Base-by-base conservation (phyloP, 2,888 invertebrate genomes). In the Dolichomitus sp. region DNA sequence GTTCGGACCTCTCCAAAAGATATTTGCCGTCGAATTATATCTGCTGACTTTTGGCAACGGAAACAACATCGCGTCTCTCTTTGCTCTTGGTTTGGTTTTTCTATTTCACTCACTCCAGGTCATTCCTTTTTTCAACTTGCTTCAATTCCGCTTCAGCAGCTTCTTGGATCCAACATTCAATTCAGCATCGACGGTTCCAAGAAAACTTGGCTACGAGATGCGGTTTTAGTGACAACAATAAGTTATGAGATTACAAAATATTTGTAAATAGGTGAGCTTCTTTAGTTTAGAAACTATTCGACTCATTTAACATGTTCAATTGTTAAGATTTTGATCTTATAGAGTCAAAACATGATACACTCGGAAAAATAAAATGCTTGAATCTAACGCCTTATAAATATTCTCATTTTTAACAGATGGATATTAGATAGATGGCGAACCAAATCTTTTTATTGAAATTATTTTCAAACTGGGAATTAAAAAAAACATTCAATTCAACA, bases 21-120 rank as follows among this genome's bases (percentile, higher is more conserved):
- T 72, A 33, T 72, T 72, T 72, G 48, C 72, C 72, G 61, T 61
- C 61, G 59, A 73, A 73, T 73, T 73, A 50, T 73, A 57, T 61
- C 30, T 50, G 4, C 61, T 73, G 48, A 48, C 19, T 73, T 73
- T 73, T 73, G 61, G 61, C 59, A 73, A 73, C 48, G 48, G 61
- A 61, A 73, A 73, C 48, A 33, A 33, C 33, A 19, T 61, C 19
- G 19, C 23, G 33, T 19, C 23, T 23, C 17, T 45, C 40, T 57
- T 42, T 30, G n/a, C 27, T 70, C 54, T 30, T 23, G 7, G 12
- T 48, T 45, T 23, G 14, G 14, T 48, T 45, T 48, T 61, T 59
- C 12, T 59, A 5, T 48, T 19, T 33, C 30, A 17, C 48, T 50
- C 27, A 0, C 33, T 61, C 45, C 61, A 27, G 59, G 42, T 17